Percentiles rank a stretch among this genome's conserved stretches.
phyloP scores from a whole-genome alignment of 2,888 invertebrate species.

The Orthosia incerta region DNA sequence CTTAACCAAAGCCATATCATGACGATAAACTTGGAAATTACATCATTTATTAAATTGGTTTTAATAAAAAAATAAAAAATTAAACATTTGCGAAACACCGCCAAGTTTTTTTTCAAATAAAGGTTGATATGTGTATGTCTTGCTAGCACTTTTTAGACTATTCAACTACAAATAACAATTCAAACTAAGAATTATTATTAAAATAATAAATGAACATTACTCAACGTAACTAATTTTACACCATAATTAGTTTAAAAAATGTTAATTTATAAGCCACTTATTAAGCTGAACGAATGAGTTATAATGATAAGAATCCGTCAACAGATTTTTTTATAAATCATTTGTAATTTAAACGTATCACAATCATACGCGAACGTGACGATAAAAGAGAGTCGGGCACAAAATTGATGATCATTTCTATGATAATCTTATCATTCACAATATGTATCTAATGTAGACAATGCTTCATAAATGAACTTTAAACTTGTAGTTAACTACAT shows the following conservation, averaged over 20 bases:
- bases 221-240: neutral
- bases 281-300: slow-evolving; percentile 15
- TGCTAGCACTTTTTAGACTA: no score
- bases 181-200: neutral
- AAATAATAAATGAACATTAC: neutral
- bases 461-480: neutral
- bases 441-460: neutral
- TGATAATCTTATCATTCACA: neutral
- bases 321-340: neutral
- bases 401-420: neutral
- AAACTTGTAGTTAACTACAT: neutral
- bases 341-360: slow-evolving; percentile 21
- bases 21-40: no score
- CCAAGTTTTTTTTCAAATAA: no score
- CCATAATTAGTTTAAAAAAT: neutral
- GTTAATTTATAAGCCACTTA: neutral
- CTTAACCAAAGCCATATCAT: no score
- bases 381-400: slow-evolving; percentile 15
- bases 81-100: no score
- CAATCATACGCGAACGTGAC: slow-evolving; percentile 28
- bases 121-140: no score
- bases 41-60: no score
- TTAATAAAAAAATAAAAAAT: no score
- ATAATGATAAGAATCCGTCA: neutral
- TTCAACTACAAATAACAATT: no score